A percentile compares a stretch with the other conserved stretches of the same genome.
Evolutionary conservation across 2,888 invertebrate species (phyloP).

Genomic region (Xanthia icteritia): DNA sequence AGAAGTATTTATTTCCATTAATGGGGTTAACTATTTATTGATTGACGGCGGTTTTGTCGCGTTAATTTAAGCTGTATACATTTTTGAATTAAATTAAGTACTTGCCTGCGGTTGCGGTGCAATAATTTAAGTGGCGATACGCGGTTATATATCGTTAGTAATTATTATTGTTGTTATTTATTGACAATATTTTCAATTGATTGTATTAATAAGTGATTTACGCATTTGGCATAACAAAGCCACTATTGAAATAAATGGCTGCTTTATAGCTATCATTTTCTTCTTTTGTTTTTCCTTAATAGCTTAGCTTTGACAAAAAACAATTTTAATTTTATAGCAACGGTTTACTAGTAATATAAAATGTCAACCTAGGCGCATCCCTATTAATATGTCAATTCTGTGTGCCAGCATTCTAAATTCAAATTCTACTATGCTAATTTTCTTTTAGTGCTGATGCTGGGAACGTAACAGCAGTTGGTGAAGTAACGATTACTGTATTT

Average conservation of each 20-base stretch:
- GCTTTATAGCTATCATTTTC: background rate
- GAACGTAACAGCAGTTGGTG: constrained; percentile 22
- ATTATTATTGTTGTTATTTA: background rate
- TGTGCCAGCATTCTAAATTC: constrained; percentile 36
- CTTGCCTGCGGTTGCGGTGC: background rate
- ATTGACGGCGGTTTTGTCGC: background rate
- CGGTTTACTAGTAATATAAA: constrained; percentile 12
- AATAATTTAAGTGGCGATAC: constrained; percentile 13
- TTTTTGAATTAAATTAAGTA: constrained; percentile 7
- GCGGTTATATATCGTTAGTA: background rate
- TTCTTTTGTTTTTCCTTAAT: no score
- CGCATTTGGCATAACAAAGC: background rate
- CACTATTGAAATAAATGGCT: background rate
- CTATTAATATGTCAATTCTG: constrained; percentile 18
- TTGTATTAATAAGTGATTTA: background rate
- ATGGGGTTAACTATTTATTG: background rate
- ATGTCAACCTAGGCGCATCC: constrained; percentile 15
- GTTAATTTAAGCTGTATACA: background rate
- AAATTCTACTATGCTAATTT: constrained; percentile 31
- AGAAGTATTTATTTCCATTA: background rate
- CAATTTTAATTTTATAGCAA: background rate
- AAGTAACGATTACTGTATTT: background rate
- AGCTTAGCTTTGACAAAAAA: background rate
- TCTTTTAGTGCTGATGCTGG: background rate
- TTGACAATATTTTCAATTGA: background rate